Conservation (phyloP, 2,888 invertebrate genomes). For the Harmothoe impar region DNA sequence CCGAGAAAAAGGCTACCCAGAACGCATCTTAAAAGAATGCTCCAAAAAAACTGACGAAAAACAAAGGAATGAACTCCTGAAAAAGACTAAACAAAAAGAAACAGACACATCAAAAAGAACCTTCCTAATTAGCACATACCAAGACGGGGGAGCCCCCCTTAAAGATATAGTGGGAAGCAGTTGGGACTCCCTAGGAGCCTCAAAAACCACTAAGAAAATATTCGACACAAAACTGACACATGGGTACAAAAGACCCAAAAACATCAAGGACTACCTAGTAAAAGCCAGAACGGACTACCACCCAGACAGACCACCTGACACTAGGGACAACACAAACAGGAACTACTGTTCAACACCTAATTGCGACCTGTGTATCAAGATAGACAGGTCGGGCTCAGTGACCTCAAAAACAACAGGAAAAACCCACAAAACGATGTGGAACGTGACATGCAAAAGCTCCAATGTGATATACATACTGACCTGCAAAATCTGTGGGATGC, state of each 20-base stretch:
- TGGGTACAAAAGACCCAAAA: not conserved
- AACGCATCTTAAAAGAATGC: not conserved
- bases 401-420: not conserved
- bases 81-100: not conserved
- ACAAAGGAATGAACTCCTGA: not conserved
- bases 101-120: not conserved
- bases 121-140: not conserved
- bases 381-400: not conserved
- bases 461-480: not conserved
- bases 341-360: not conserved
- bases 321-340: not conserved
- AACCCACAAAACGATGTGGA: not conserved
- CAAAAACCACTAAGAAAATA: not conserved
- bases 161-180: not conserved
- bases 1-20: not conserved
- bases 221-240: not conserved
- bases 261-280: not conserved
- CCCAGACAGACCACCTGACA: not conserved
- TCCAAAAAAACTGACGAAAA: not conserved
- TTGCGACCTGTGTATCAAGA: not conserved
- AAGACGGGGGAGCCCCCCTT: not conserved
- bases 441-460: constrained; percentile 5
- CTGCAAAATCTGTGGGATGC: not conserved
- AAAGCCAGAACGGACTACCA: not conserved
- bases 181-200: not conserved